Base-by-base conservation (phyloP, 2,113 vertebrate species). In the Sapayoa aenigma region DNA sequence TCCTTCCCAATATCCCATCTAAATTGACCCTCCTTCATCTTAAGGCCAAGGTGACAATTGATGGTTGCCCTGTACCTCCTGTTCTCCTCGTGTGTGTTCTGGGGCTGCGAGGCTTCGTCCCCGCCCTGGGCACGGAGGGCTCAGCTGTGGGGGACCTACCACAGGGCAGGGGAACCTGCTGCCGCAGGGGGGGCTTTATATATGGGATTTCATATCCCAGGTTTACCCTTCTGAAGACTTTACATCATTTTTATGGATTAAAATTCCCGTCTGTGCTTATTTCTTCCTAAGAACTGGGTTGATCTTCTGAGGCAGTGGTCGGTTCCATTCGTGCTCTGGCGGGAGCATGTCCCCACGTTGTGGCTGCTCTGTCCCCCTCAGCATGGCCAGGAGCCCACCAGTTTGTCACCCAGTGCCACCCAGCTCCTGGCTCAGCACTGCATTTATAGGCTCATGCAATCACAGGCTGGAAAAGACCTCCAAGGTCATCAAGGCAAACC, bases 41-140 rank as follows among this genome's bases (percentile, higher is more conserved):
- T 31, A 33, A 33, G 62, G 41, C 28, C 6, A 4, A 23, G 28
- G 20, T 42, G 39, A 42, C 31, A 82, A 5, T 8, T 11, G n/a
- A 9, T 42, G 6, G 9, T 41, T 3, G 3, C 73, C n/a, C 81
- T 7, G 3, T 12, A 12, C 17, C 53, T 30, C 46, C 24, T 3
- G 22, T 15, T 39, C 2, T 39, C 56, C 28, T 24, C 1, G 0
- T 10, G 30, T 12, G 11, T 0, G 0, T 25, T 82, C 28, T 16
- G 72, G 65, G 20, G 73, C 42, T n/a, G 8, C 4, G 15, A 25
- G 59, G 41, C n/a, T 37, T 33, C 3, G 0, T 19, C 72, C 17
- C 68, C 39, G 6, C 27, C 35, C 27, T 4, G 41, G 33, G 33
- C 59, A 13, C 14, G 2, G 52, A 66, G 47, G 41, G 44, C 47